phyloP scores from a whole-genome alignment of 1,140 invertebrate genomes.

The Heliconius eleuchia region DNA sequence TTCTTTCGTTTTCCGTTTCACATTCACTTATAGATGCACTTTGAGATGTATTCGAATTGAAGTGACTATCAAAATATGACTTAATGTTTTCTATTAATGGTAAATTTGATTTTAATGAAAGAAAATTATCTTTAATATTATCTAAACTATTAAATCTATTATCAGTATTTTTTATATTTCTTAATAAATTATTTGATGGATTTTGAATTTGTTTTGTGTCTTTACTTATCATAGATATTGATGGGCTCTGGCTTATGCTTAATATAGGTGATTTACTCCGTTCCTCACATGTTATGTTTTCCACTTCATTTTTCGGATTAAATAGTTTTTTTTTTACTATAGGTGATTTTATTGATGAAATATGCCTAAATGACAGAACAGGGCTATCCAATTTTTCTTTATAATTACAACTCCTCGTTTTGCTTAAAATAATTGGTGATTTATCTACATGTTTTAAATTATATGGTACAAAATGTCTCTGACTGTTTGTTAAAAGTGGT shows the following conservation, averaged over 20 bases:
- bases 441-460: not conserved
- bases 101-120: constrained; percentile 19
- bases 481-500: constrained; percentile 39
- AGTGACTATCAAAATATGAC: constrained; percentile 61
- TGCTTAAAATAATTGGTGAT: constrained; percentile 11
- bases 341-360: constrained; percentile 39
- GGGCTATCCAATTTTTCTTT: constrained; percentile 40
- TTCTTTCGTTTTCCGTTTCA: constrained; percentile 47
- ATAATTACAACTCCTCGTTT: not conserved
- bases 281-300: constrained; percentile 9
- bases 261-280: constrained; percentile 31
- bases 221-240: not conserved
- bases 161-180: not conserved
- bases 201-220: not conserved
- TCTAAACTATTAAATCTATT: not conserved
- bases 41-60: constrained; percentile 54
- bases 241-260: not conserved
- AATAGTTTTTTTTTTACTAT: constrained; percentile 61
- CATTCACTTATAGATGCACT: constrained; percentile 64
- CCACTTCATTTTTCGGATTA: constrained; percentile 23
- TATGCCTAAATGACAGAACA: constrained; percentile 33
- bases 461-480: constrained; percentile 9
- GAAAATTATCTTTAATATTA: not conserved
- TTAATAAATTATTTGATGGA: not conserved
- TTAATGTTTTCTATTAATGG: constrained; percentile 57